These are phyloP conservation scores for Gambusia yucatana DNA, from an alignment of 2,797 vertebrate genomes.

Conservation along the genomic window DNA sequence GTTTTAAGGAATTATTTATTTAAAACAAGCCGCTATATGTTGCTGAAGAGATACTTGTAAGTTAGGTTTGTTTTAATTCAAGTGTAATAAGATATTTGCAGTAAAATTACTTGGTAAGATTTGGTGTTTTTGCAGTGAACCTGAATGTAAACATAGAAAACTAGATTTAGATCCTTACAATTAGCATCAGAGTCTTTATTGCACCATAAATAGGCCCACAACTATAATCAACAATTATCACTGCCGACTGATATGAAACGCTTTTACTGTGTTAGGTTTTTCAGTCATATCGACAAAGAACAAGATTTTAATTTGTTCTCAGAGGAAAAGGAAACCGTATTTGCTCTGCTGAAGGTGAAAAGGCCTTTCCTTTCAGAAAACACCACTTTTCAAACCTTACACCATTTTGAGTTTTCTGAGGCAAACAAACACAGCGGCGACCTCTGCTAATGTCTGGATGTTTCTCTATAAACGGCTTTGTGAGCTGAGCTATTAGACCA, in stretches of 20 bases:
- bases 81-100: too few species aligned
- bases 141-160: not conserved
- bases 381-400: conserved; percentile 24
- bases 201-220: not conserved
- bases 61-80: too few species aligned
- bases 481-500: conserved; percentile 22
- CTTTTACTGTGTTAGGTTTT: too few species aligned
- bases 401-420: conserved; percentile 18
- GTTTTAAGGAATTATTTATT: too few species aligned
- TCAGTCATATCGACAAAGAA: not conserved
- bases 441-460: not conserved
- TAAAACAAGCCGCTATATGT: too few species aligned
- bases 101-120: too few species aligned
- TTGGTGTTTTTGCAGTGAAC: not conserved
- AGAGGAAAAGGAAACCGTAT: conserved; percentile 15
- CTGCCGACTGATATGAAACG: too few species aligned
- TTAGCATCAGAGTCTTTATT: not conserved
- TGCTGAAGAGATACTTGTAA: too few species aligned
- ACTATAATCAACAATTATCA: too few species aligned
- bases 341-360: conserved; percentile 43
- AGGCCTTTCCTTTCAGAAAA: conserved; percentile 26
- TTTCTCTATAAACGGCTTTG: conserved; percentile 6
- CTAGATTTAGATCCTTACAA: not conserved
- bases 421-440: conserved; percentile 14
- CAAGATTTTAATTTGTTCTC: not conserved